Base-by-base conservation (phyloP, 2,888 invertebrate genomes). In the Mythimna vitellina region DNA sequence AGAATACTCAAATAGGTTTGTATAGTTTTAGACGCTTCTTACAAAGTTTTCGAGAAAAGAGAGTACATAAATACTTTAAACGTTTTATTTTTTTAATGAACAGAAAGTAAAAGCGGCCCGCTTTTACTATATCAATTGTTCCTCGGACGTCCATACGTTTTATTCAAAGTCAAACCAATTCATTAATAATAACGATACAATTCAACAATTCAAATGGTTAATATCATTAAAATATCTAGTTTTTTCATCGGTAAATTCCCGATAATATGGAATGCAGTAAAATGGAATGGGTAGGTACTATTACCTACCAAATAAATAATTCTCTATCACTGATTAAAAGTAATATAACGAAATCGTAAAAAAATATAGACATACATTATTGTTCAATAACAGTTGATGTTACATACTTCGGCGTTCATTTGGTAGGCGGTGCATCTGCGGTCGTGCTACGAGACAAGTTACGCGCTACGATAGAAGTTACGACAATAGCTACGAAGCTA, bases 221-320 rank as follows among this genome's bases (percentile, higher is more conserved):
- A n/a, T 46, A n/a, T 12, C 6, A 14, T 12, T 7, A 14, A 14
- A 22, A 10, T 49, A 60, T 53, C 22, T 61, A 53, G 3, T 42
- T 53, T 73, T 51, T 22, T 29, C 14, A 42, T 58, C n/a, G 14
- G 49, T 32, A 51, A 51, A 70, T 22, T 29, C 29, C 17, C 5
- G 29, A 63, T 42, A 53, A 25, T 42, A 42, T 22, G 9, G 20
- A 60, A 73, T 38, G 35, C 35, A 58, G 17, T 17, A 35, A 35
- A 73, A 58, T 58, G 9, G 0, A 73, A 35, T 46, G 25, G 0
- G 6, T 22, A 5, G 0, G 6, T 12, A 5, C 25, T 20, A 32
- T 29, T 17, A 53, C 53, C 38, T 25, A 38, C 51, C 25, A 68
- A 68, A 51, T 14, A 35, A 35, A 66, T 20, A 12, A 46, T 32